Percentiles rank a stretch among this genome's conserved stretches.
Conservation (phyloP, 2,113 vertebrate genomes). For the Amphilophus citrinellus region DNA sequence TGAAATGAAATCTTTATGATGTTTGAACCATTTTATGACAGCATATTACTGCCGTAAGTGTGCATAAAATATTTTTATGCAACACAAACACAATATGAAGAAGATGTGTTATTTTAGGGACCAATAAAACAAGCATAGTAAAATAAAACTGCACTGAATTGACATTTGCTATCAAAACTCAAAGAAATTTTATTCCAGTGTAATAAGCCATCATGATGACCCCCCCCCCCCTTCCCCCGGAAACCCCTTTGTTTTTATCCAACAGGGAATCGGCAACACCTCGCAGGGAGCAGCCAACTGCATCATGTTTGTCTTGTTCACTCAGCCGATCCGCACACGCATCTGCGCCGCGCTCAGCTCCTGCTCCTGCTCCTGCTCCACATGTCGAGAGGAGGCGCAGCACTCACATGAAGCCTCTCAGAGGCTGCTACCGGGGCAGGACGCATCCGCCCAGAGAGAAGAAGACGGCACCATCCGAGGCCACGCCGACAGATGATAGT, state of each 20-base stretch:
- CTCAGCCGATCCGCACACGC: constrained; percentile 80
- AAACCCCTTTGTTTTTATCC: background rate
- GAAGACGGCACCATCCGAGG: constrained; percentile 3
- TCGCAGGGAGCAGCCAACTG: constrained; percentile 98
- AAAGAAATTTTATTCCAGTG: background rate
- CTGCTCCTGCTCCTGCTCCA: constrained; percentile 56
- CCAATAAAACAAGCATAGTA: background rate
- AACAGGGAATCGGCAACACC: constrained; percentile 95
- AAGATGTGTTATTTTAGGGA: background rate
- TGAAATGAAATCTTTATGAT: background rate
- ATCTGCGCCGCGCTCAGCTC: constrained; percentile 78
- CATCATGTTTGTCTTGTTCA: constrained; percentile 92
- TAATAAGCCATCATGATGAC: fast-evolving
- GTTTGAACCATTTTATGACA: background rate
- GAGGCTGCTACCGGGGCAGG: constrained; percentile 15
- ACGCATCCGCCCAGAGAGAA: constrained; percentile 25
- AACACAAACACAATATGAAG: fast-evolving
- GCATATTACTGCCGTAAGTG: background rate
- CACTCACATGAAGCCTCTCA: background rate
- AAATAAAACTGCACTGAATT: background rate
- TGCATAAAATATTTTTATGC: background rate
- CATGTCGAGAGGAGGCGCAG: background rate
- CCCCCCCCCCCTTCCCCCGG: background rate
- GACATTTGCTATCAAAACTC: background rate
- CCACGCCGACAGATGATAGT: constrained; percentile 42